Evolutionary conservation across 2,888 invertebrate species (phyloP).

Genomic region (Nephrotoma flavescens): DNA sequence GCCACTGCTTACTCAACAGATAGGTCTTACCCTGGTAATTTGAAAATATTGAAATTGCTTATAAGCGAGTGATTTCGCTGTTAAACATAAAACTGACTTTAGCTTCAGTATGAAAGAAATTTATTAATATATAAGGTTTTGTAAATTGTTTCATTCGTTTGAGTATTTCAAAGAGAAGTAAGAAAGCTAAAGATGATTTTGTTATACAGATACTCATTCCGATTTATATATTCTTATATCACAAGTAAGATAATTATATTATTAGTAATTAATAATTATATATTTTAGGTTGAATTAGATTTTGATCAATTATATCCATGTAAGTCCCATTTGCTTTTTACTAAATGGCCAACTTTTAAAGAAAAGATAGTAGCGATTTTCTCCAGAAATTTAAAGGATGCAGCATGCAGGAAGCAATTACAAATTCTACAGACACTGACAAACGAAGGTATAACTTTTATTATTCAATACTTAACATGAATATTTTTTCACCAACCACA

Average conservation of each 20-base stretch:
- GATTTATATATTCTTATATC: no score
- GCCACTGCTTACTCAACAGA: background rate
- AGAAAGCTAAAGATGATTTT: no score
- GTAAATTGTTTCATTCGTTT: no score
- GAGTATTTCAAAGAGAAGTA: no score
- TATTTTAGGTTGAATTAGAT: background rate
- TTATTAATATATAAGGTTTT: no score
- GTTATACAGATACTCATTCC: no score
- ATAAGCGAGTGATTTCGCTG: no score
- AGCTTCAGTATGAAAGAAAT: no score
- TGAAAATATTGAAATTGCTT: background rate
- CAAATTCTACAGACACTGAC: background rate
- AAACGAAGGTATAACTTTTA: background rate
- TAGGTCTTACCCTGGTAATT: background rate
- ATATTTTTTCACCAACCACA: no score
- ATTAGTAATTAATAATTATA: background rate
- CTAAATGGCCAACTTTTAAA: background rate
- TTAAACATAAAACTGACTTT: no score
- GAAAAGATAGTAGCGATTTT: background rate
- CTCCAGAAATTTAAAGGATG: background rate
- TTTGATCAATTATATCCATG: background rate
- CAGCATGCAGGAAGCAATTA: background rate
- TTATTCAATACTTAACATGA: no score
- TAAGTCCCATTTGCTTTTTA: background rate
- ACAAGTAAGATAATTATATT: background rate